phyloP scores from a whole-genome alignment of 2,113 vertebrate species.

The Clarias gariepinus region DNA sequence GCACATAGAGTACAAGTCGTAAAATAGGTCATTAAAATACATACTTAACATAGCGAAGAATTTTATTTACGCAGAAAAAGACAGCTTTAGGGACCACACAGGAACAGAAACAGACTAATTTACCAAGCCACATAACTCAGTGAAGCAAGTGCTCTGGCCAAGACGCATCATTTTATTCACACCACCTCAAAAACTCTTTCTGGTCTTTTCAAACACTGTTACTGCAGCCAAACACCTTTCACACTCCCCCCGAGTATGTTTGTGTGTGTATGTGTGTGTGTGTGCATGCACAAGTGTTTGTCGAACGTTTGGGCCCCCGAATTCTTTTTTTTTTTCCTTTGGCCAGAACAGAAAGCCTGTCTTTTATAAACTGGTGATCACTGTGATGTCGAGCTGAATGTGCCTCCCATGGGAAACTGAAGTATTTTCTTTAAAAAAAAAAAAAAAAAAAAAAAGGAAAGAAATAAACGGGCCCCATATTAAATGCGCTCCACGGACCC shows the following conservation, averaged over 20 bases:
- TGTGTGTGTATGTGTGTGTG: conserved; percentile 30
- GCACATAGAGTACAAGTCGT: neutral
- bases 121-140: conserved; percentile 11
- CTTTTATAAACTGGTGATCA: conserved; percentile 26
- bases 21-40: neutral
- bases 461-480: neutral
- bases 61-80: neutral
- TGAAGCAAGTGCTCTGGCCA: conserved; percentile 14
- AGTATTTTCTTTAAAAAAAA: neutral
- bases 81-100: neutral
- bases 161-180: conserved; percentile 4
- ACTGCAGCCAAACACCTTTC: conserved; percentile 33
- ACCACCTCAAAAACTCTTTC: conserved; percentile 19
- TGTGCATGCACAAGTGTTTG: neutral
- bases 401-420: conserved; percentile 36
- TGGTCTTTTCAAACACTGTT: conserved; percentile 6
- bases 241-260: neutral
- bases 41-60: neutral
- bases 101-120: neutral
- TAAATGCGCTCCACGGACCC: neutral
- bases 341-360: conserved; percentile 23
- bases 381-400: neutral
- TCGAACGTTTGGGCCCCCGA: neutral
- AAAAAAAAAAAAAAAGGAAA: neutral
- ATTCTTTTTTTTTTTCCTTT: conserved; percentile 44